Conservation (phyloP, 1,140 invertebrate species). For the Ceratina calcarata region DNA sequence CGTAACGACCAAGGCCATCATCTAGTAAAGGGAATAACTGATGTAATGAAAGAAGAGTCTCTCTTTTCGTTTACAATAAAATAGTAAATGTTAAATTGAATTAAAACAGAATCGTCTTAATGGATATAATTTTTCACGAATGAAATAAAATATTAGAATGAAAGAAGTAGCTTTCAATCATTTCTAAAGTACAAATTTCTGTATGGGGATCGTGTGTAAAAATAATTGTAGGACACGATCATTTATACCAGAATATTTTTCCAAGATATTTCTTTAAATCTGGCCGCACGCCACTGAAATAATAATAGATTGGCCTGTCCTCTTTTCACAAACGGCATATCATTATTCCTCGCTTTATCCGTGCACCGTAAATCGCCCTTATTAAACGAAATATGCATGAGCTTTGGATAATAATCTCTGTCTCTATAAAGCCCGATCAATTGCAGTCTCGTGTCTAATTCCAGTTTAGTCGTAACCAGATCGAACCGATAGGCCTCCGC, state of each 20-base stretch:
- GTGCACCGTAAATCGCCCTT: not conserved
- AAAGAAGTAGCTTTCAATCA: too few relatives aligned
- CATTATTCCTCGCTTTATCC: not conserved
- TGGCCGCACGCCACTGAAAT: constrained; percentile 69
- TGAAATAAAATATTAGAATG: too few relatives aligned
- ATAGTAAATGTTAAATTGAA: too few relatives aligned
- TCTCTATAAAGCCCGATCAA: not conserved
- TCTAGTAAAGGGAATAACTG: not conserved
- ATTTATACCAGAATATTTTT: constrained; percentile 42
- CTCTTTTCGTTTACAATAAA: too few relatives aligned
- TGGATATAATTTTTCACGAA: not conserved
- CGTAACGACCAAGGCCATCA: constrained; percentile 18
- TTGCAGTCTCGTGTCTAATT: constrained; percentile 22
- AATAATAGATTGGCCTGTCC: constrained; percentile 66
- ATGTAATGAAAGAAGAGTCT: not conserved
- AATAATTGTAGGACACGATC: not conserved
- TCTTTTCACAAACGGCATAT: constrained; percentile 21
- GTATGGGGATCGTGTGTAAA: not conserved
- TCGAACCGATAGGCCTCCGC: constrained; percentile 25
- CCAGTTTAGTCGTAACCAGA: constrained; percentile 29
- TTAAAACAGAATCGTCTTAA: not conserved
- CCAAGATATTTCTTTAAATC: constrained; percentile 44
- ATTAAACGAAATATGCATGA: too few relatives aligned
- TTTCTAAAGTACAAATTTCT: too few relatives aligned
- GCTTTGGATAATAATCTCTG: too few relatives aligned